phyloP scores from a whole-genome alignment of 1,140 invertebrate species.

The Hesperophylax magnus region DNA sequence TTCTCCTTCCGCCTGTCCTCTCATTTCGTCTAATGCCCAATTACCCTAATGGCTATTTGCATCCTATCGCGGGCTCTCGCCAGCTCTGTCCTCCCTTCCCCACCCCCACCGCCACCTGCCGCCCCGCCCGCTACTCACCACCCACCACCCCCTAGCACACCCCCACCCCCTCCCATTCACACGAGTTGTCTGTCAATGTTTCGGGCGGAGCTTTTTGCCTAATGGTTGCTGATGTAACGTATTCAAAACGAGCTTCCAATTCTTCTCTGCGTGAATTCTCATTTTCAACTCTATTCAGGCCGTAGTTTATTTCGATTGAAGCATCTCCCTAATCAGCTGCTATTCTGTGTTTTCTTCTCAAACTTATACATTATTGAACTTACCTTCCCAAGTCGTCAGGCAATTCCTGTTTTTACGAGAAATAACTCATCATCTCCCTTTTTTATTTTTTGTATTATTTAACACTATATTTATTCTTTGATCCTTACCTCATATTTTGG shows the following conservation, averaged over 20 bases:
- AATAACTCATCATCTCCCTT: too few species aligned
- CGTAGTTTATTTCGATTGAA: constrained; percentile 21
- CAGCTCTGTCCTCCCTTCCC: constrained; percentile 21
- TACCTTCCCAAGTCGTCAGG: too few species aligned
- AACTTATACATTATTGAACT: not conserved
- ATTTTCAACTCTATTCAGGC: constrained; percentile 9
- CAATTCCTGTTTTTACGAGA: too few species aligned
- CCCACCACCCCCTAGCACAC: too few species aligned
- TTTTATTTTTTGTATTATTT: too few species aligned
- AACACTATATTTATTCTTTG: too few species aligned
- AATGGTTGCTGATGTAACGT: constrained; percentile 54
- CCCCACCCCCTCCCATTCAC: constrained; percentile 22
- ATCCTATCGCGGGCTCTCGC: constrained; percentile 52
- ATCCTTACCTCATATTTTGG: too few species aligned
- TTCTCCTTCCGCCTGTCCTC: constrained; percentile 40
- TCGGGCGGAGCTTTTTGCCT: constrained; percentile 55
- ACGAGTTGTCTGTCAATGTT: constrained; percentile 57
- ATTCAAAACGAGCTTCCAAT: constrained; percentile 52
- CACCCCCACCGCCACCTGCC: constrained; percentile 1
- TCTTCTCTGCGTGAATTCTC: constrained; percentile 41
- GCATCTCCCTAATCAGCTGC: constrained; percentile 24
- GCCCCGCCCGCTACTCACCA: not conserved
- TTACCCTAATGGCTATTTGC: constrained; percentile 59
- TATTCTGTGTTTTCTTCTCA: constrained; percentile 2
- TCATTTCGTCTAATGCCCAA: constrained; percentile 59